Base-by-base conservation (phyloP, 1,140 invertebrate genomes). In the Temnothorax curvispinosus region DNA sequence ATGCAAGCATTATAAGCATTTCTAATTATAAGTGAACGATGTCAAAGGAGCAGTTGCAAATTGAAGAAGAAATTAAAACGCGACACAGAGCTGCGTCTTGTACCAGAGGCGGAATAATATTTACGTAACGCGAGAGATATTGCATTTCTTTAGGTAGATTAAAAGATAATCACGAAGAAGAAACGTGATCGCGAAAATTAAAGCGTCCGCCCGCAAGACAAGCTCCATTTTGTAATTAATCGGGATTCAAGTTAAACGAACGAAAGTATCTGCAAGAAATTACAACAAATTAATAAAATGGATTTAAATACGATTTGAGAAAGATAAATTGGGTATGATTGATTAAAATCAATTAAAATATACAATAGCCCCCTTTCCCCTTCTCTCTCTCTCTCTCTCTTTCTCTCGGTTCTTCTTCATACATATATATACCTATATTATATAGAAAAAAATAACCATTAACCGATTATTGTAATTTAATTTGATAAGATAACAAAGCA, bases 101-200 rank as follows among this genome's bases (percentile, higher is more conserved):
- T 77, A 56, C n/a, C 35, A 60, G 56, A 62, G 7, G 15, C 21
- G 8, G 56, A 77, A 62, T 60, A 62, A 77, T 62, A 62, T 77
- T 77, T 77, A 77, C 74, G n/a, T 76, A 76, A 76, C 38, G 35
- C 15, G 13, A 77, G 13, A 77, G 56, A 77, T 76, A 60, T 60
- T 76, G 38, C 21, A 76, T 58, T 77, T 77, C 56, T 47, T 62
- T 44, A 41, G 21, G 13, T 35, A 35, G 15, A 77, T 77, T 77
- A 62, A 77, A 60, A 77, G 9, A 58, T 58, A 32, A 77, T 13
- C 3, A 56, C 54, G 7, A 60, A 65, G 35, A 21, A 72, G 15
- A 47, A 60, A 60, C 38, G 38, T 58, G 54, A 58, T 41, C 52
- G 35, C 4, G 7, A 75, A 41, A 75, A 75, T 75, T 77, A 77